Conservation (phyloP, 2,113 vertebrate species). For the Steatornis caripensis region DNA sequence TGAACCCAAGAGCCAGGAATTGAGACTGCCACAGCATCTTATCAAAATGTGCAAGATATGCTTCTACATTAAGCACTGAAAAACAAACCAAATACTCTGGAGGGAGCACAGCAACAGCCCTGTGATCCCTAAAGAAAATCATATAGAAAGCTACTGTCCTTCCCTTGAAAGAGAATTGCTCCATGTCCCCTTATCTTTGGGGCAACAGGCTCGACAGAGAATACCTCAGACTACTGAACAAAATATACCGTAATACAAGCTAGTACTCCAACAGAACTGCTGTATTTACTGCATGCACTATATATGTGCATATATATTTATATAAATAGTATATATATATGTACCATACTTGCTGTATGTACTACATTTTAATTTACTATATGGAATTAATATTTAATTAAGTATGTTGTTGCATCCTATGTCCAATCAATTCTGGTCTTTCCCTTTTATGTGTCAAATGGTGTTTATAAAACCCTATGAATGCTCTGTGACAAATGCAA, state of each 20-base stretch:
- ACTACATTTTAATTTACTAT: not conserved
- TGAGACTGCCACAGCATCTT: not conserved
- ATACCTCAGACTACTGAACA: not conserved
- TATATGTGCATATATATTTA: not conserved
- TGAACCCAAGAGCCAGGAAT: not conserved
- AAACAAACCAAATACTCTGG: not conserved
- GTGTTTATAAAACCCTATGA: slow-evolving; percentile 14
- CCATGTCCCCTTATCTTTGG: not conserved
- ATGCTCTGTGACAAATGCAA: not conserved
- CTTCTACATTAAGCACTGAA: not conserved
- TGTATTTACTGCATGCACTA: not conserved
- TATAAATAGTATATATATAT: not conserved
- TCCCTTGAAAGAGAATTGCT: not conserved
- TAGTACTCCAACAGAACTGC: not conserved
- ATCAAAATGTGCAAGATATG: not conserved
- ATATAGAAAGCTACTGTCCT: not conserved
- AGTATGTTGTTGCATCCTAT: not conserved
- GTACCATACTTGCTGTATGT: not conserved
- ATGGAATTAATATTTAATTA: not conserved
- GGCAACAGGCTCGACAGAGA: not conserved
- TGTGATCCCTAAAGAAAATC: not conserved
- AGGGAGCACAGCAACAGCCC: not conserved
- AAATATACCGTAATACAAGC: not conserved
- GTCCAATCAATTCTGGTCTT: not conserved
- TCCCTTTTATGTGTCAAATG: not conserved